Percentiles rank a stretch among this genome's conserved stretches.
Evolutionary conservation across 2,797 vertebrate species (phyloP).

Genomic region (Ctenosaura bakeri): DNA sequence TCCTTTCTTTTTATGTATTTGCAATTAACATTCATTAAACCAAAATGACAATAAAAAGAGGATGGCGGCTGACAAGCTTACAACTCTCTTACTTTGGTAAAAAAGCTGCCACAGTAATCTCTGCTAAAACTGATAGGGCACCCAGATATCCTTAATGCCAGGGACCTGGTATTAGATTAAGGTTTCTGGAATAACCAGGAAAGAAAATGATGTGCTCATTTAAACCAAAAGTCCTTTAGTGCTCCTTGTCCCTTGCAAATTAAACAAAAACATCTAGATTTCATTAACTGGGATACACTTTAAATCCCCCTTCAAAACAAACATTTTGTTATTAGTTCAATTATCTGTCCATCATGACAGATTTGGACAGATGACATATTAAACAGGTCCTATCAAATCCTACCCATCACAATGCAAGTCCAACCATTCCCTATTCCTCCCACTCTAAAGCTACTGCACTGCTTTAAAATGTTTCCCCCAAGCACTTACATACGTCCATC

Average conservation of each 20-base stretch:
- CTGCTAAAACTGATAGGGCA: not conserved
- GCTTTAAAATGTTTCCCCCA: not conserved
- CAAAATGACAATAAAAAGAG: no score
- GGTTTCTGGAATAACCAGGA: not conserved
- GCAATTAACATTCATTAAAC: no score
- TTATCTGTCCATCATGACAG: not conserved
- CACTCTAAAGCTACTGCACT: not conserved
- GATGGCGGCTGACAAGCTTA: not conserved
- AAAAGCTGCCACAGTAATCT: not conserved
- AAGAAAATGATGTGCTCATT: not conserved
- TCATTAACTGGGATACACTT: not conserved
- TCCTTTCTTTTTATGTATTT: not conserved
- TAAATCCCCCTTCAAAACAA: not conserved
- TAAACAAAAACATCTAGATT: not conserved
- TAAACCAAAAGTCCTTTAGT: not conserved
- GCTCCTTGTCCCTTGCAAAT: not conserved
- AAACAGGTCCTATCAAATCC: not conserved
- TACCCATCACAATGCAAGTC: not conserved
- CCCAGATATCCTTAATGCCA: not conserved
- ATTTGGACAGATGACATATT: not conserved
- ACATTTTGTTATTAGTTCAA: not conserved
- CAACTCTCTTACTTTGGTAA: not conserved
- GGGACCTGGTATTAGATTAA: not conserved
- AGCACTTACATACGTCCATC: conserved; percentile 80
- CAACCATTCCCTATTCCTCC: not conserved